Percentiles rank a stretch among this genome's conserved stretches.
Conservation (phyloP, 2,888 invertebrate genomes). For the Polydrusus tereticollis region DNA sequence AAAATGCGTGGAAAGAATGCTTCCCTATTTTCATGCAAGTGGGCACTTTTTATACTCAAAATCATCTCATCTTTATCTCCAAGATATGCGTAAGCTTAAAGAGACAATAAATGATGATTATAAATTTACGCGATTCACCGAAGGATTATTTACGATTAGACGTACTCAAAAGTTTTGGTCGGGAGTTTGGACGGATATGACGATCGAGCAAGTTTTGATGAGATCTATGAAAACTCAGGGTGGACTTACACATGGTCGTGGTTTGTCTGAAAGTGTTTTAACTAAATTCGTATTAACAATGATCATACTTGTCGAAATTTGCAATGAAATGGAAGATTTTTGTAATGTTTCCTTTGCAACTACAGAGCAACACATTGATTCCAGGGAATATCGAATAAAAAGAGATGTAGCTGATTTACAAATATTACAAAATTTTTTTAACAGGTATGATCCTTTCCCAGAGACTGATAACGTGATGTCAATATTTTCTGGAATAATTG, state of each 20-base stretch:
- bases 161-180: too few relatives aligned
- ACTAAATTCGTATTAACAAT: conserved; percentile 20
- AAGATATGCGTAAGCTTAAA: neutral
- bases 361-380: conserved; percentile 59
- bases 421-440: conserved; percentile 53
- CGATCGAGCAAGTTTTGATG: too few relatives aligned
- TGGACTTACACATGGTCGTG: neutral
- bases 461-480: conserved; percentile 51
- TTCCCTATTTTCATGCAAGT: neutral
- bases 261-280: neutral
- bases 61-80: neutral
- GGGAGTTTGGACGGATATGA: too few relatives aligned
- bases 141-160: too few relatives aligned
- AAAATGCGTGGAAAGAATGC: neutral
- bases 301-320: conserved; percentile 53
- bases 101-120: neutral
- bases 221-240: neutral
- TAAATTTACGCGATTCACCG: too few relatives aligned
- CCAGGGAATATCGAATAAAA: conserved; percentile 55
- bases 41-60: neutral
- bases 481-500: neutral
- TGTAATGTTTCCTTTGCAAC: conserved; percentile 52
- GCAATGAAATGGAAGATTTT: conserved; percentile 54
- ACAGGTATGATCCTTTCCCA: conserved; percentile 57
- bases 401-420: conserved; percentile 57